Evolutionary conservation across 2,888 invertebrate genomes (phyloP).

Genomic region (Rhimphoctona megacephalus): DNA sequence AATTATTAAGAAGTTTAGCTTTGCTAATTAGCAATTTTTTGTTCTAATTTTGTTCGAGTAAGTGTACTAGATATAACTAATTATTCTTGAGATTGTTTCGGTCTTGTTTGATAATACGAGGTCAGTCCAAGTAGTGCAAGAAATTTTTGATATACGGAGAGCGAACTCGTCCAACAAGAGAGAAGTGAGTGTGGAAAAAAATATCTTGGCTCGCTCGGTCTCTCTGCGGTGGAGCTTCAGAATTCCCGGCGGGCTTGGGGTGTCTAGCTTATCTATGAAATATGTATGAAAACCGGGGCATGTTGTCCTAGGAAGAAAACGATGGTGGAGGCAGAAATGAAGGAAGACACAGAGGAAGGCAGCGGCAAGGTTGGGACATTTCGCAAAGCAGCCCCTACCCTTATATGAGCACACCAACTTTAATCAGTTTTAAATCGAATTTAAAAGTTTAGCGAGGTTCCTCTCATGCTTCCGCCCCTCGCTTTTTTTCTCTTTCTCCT

Average conservation of each 20-base stretch:
- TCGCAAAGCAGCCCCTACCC: constrained; percentile 49
- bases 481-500: constrained; percentile 27
- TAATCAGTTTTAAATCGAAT: constrained; percentile 79
- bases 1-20: not conserved
- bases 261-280: constrained; percentile 68
- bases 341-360: constrained; percentile 14
- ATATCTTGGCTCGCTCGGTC: constrained; percentile 35
- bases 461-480: constrained; percentile 19
- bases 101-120: constrained; percentile 12
- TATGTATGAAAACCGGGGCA: constrained; percentile 67
- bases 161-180: constrained; percentile 6
- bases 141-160: constrained; percentile 30
- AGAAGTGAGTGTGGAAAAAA: constrained; percentile 37
- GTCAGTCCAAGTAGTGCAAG: not conserved
- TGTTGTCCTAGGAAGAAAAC: constrained; percentile 63
- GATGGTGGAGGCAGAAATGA: constrained; percentile 37
- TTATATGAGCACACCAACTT: constrained; percentile 71
- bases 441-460: constrained; percentile 73
- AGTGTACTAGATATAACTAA: not conserved
- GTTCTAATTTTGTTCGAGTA: not conserved
- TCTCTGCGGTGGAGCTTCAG: constrained; percentile 42
- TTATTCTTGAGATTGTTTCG: constrained; percentile 1
- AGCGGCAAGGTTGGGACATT: constrained; percentile 11
- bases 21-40: not conserved
- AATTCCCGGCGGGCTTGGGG: constrained; percentile 18